These are phyloP conservation scores for Colossoma macropomum DNA, from an alignment of 2,113 vertebrate genomes.

Conservation along the genomic window DNA sequence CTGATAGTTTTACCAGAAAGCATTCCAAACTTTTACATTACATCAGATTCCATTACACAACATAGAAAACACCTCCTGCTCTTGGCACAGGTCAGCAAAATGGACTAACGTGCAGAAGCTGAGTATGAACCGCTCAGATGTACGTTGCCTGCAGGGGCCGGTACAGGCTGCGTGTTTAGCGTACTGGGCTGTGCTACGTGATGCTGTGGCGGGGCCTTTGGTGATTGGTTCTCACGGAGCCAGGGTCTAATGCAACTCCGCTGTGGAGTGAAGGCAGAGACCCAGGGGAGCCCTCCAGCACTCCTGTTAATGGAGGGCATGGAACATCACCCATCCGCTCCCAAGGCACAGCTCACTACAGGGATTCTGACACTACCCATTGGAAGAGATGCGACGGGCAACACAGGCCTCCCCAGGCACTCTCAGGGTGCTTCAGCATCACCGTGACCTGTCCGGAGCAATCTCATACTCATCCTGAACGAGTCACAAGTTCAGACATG, in stretches of 20 bases:
- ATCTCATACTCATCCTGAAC: slow-evolving; percentile 8
- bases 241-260: slow-evolving; percentile 45
- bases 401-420: neutral
- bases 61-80: neutral
- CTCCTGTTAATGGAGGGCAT: slow-evolving; percentile 42
- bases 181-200: neutral
- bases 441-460: slow-evolving; percentile 25
- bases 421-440: slow-evolving; percentile 9
- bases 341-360: slow-evolving; percentile 30
- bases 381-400: slow-evolving; percentile 22
- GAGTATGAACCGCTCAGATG: neutral
- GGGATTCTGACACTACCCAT: slow-evolving; percentile 35
- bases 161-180: slow-evolving; percentile 3
- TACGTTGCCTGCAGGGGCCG: neutral
- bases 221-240: neutral
- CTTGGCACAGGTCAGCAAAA: neutral
- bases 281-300: slow-evolving; percentile 36
- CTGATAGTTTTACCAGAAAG: no score
- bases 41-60: neutral
- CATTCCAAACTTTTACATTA: no score
- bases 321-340: slow-evolving; percentile 31
- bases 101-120: neutral
- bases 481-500: neutral
- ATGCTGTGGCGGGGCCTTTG: neutral
- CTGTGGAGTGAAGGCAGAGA: slow-evolving; percentile 30